Evolutionary conservation across 2,113 vertebrate genomes (phyloP).

Genomic region (Emydura subglobosa): DNA sequence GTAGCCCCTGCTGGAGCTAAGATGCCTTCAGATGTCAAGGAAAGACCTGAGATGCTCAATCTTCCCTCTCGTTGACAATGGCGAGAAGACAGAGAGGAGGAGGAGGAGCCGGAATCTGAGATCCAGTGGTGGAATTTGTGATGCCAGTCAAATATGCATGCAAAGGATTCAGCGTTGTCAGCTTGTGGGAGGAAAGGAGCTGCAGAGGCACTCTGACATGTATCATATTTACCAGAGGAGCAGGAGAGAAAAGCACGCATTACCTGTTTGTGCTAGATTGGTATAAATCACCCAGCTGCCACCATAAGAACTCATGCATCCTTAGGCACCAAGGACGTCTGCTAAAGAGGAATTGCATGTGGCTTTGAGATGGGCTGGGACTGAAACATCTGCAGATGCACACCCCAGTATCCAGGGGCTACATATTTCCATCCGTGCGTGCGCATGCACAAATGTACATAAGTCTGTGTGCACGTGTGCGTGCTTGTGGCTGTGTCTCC

Average conservation of each 20-base stretch:
- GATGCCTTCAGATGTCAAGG: background rate
- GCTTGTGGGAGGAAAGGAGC: background rate
- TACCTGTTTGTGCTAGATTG: background rate
- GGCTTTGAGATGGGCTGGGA: background rate
- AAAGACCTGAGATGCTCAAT: constrained; percentile 34
- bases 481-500: background rate
- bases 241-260: background rate
- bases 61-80: background rate
- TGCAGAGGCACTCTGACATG: background rate
- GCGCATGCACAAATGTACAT: background rate
- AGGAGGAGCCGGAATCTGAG: background rate
- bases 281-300: background rate
- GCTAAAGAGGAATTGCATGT: background rate
- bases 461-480: background rate
- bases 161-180: background rate
- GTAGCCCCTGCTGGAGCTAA: background rate
- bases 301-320: background rate
- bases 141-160: background rate
- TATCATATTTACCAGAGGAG: background rate
- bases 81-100: background rate
- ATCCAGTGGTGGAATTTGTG: background rate
- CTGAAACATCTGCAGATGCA: background rate
- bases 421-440: background rate
- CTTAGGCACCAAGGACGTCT: background rate
- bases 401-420: background rate